phyloP scores from a whole-genome alignment of 2,113 vertebrate species.

The Solea solea region DNA sequence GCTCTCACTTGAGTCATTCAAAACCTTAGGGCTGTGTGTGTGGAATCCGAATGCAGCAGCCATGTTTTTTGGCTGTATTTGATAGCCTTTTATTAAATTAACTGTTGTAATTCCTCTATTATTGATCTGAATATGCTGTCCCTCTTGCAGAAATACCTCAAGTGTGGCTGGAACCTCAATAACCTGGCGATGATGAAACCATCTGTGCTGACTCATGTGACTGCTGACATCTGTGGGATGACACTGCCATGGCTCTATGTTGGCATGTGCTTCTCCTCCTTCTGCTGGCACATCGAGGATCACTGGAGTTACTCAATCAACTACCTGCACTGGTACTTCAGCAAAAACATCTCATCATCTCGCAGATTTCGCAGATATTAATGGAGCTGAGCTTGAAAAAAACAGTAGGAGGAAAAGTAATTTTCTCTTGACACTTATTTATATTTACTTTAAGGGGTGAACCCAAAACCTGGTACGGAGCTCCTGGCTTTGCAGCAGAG shows the following conservation, averaged over 20 bases:
- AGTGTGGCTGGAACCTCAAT: constrained; percentile 98
- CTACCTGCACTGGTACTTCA: constrained; percentile 90
- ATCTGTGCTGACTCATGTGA: constrained; percentile 95
- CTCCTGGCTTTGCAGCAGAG: constrained; percentile 95
- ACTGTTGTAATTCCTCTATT: neutral
- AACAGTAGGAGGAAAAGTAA: neutral
- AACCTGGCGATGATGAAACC: constrained; percentile 99
- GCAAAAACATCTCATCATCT: neutral
- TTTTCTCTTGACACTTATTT: neutral
- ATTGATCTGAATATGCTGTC: neutral
- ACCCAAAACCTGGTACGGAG: constrained; percentile 99
- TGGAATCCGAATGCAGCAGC: neutral
- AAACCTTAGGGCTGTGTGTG: neutral
- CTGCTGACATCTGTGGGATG: constrained; percentile 98
- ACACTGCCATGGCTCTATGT: constrained; percentile 98
- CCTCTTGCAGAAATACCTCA: constrained; percentile 88
- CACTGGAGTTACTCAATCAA: constrained; percentile 99
- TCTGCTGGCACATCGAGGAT: constrained; percentile 99
- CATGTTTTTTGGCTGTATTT: neutral
- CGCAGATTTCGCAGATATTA: neutral
- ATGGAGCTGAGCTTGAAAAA: too few relatives aligned
- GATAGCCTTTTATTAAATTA: neutral
- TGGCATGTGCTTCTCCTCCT: constrained; percentile 99
- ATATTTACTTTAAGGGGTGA: constrained; percentile 86
- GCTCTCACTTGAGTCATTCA: neutral